Percentiles rank a stretch among this genome's conserved stretches.
Evolutionary conservation across 2,797 vertebrate species (phyloP).

Genomic region (Sebastes taczanowskii): DNA sequence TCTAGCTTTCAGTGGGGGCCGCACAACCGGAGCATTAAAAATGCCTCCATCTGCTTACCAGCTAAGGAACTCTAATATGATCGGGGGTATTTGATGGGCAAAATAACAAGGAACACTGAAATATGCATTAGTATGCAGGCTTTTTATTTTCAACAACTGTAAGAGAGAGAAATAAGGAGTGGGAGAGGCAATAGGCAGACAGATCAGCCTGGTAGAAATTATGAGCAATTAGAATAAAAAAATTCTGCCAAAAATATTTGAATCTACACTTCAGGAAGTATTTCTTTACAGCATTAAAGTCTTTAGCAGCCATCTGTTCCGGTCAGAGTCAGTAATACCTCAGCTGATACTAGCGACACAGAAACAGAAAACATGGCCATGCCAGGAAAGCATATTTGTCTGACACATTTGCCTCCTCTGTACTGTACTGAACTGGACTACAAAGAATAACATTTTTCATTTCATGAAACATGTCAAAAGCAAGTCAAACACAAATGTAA

Average conservation of each 20-base stretch:
- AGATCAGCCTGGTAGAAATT: constrained; percentile 3
- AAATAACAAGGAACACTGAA: constrained; percentile 1
- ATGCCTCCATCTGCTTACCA: constrained; percentile 17
- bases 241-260: neutral
- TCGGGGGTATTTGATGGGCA: neutral
- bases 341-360: neutral
- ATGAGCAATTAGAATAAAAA: constrained; percentile 8
- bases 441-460: neutral
- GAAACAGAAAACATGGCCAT: neutral
- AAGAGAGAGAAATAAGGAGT: neutral
- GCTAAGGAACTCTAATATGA: constrained; percentile 19
- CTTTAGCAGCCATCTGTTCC: constrained; percentile 18
- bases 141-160: constrained; percentile 16
- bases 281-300: neutral
- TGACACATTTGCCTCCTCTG: neutral
- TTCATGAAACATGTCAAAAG: neutral
- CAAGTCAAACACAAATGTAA: neutral
- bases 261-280: neutral
- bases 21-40: constrained; percentile 16
- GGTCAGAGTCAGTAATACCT: neutral
- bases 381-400: neutral
- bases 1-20: constrained; percentile 22
- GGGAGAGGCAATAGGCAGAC: neutral
- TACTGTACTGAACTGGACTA: neutral
- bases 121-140: constrained; percentile 3